Conservation (phyloP, 2,113 vertebrate species). For the Conger conger region DNA sequence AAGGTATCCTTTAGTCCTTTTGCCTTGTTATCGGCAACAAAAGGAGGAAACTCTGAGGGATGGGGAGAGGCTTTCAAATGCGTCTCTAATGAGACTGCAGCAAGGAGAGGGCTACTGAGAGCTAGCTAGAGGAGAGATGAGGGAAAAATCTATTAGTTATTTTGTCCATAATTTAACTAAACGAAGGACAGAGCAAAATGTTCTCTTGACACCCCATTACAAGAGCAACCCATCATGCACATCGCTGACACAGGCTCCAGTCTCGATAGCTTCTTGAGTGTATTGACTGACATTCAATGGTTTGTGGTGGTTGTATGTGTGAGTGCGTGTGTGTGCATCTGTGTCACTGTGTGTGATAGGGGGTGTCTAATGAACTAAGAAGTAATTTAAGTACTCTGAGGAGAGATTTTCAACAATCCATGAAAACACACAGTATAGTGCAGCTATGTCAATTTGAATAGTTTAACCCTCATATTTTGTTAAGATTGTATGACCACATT, state of each 20-base stretch:
- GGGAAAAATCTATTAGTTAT: slow-evolving; percentile 19
- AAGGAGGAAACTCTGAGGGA: slow-evolving; percentile 11
- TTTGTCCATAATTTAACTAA: slow-evolving; percentile 31
- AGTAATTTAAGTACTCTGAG: too few relatives aligned
- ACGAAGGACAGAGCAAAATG: slow-evolving; percentile 25
- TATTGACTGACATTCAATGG: not conserved
- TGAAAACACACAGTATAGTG: too few relatives aligned
- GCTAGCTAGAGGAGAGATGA: slow-evolving; percentile 9
- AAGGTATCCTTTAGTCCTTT: slow-evolving; percentile 32
- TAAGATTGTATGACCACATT: too few relatives aligned
- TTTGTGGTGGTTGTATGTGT: not conserved
- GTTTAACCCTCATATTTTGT: too few relatives aligned
- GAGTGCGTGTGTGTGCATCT: not conserved
- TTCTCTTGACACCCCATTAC: slow-evolving; percentile 1
- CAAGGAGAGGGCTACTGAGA: slow-evolving; percentile 12
- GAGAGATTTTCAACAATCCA: too few relatives aligned
- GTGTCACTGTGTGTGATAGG: not conserved
- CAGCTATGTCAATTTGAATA: too few relatives aligned
- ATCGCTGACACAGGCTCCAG: not conserved
- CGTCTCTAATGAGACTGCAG: slow-evolving; percentile 26
- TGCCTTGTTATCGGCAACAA: slow-evolving; percentile 35
- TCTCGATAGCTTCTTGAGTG: slow-evolving; percentile 7
- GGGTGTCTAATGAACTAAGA: too few relatives aligned
- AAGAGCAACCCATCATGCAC: slow-evolving; percentile 8
- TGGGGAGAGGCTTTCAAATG: slow-evolving; percentile 26